A percentile compares a stretch with the other conserved stretches of the same genome.
These are phyloP conservation scores for Theocolax elegans DNA, from an alignment of 1,140 invertebrate genomes.

Conservation along the genomic window DNA sequence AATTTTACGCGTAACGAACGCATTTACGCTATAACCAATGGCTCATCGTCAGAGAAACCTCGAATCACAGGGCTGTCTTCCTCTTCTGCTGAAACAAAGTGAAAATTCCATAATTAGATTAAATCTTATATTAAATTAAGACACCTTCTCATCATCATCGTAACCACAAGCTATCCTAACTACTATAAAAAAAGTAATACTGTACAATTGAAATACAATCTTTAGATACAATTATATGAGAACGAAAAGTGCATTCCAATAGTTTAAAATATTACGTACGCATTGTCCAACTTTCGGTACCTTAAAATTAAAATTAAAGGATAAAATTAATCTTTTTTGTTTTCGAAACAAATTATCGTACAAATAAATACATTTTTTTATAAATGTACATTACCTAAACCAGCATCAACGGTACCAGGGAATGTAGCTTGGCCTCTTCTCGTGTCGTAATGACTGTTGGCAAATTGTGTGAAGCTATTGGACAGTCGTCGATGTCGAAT, in stretches of 20 bases:
- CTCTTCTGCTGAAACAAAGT: conserved; percentile 73
- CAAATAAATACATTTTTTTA: no score
- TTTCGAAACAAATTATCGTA: no score
- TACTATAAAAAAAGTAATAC: no score
- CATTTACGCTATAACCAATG: conserved; percentile 85
- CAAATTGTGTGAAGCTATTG: conserved; percentile 83
- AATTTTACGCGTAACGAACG: not conserved
- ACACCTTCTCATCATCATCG: no score
- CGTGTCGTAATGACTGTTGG: conserved; percentile 87
- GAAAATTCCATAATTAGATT: not conserved
- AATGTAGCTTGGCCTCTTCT: conserved; percentile 87
- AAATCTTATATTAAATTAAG: no score
- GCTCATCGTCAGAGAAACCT: conserved; percentile 94
- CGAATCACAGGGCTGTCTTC: conserved; percentile 88
- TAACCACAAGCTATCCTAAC: no score
- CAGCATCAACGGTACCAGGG: conserved; percentile 71
- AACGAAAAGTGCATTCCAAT: no score
- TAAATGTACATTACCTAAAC: conserved; percentile 69
- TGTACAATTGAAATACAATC: no score
- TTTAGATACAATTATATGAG: no score
- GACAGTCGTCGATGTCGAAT: conserved; percentile 80
- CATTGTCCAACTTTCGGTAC: no score
- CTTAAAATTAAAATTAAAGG: no score
- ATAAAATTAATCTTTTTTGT: no score
- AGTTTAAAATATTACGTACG: not conserved